Percentiles rank a stretch among this genome's conserved stretches.
These are phyloP conservation scores for Temnopleurus reevesii DNA, from an alignment of 53 echinoderm and acorn worm species.

Conservation along the genomic window DNA sequence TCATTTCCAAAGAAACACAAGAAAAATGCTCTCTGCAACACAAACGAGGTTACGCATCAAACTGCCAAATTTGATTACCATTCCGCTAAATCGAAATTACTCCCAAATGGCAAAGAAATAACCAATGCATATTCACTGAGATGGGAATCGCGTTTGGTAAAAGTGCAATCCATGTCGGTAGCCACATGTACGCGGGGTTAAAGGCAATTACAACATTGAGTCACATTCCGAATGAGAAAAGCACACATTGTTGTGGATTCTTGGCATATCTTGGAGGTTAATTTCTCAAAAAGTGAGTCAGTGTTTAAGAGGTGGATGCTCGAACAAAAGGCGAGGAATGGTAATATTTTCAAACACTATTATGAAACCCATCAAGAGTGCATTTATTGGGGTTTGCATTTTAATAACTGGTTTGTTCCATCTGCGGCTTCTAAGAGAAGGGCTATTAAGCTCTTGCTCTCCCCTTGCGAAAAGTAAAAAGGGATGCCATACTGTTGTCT, in stretches of 20 bases:
- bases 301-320: not conserved
- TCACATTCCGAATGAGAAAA: slow-evolving; percentile 22
- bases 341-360: slow-evolving; percentile 16
- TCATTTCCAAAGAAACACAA: not conserved
- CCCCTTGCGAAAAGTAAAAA: not conserved
- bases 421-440: not conserved
- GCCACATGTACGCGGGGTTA: slow-evolving; percentile 14
- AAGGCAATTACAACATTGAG: slow-evolving; percentile 31
- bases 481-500: too few relatives aligned
- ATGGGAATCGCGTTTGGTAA: not conserved
- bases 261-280: slow-evolving; percentile 5
- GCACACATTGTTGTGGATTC: slow-evolving; percentile 36
- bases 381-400: slow-evolving; percentile 9
- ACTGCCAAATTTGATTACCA: slow-evolving; percentile 25
- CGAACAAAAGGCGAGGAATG: not conserved
- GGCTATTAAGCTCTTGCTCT: not conserved
- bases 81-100: slow-evolving; percentile 7
- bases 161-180: not conserved
- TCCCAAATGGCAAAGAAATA: slow-evolving; percentile 15
- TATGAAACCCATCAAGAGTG: slow-evolving; percentile 23
- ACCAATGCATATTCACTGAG: not conserved
- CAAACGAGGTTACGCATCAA: slow-evolving; percentile 11
- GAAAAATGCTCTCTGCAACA: not conserved
- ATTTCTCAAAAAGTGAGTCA: slow-evolving; percentile 33
- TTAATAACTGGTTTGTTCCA: not conserved